Conservation (phyloP, 2,797 vertebrate species). For the Neosilurus mollespiculum region DNA sequence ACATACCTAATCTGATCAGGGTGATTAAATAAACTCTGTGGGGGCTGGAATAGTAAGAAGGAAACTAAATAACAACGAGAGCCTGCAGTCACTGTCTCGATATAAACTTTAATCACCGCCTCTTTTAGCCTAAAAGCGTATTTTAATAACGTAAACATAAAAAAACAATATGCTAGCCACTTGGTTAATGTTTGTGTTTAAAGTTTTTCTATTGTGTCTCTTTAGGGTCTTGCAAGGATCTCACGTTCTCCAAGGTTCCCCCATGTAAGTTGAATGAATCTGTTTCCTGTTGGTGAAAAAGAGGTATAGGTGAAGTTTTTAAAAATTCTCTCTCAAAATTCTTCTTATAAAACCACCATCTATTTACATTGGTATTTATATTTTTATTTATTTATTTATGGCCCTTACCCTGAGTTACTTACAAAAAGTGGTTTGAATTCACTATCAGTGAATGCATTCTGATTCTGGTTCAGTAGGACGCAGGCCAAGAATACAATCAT, state of each 20-base stretch:
- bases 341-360: too few relatives aligned
- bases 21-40: not conserved
- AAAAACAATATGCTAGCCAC: not conserved
- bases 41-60: not conserved
- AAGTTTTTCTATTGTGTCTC: slow-evolving; percentile 47
- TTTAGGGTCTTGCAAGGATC: slow-evolving; percentile 81
- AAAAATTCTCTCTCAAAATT: too few relatives aligned
- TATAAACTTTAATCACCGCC: not conserved
- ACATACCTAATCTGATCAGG: not conserved
- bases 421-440: too few relatives aligned
- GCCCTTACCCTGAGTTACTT: too few relatives aligned
- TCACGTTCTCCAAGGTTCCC: slow-evolving; percentile 81
- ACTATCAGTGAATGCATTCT: too few relatives aligned
- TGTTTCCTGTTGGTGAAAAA: too few relatives aligned
- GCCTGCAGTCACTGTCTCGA: not conserved
- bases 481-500: too few relatives aligned
- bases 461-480: too few relatives aligned
- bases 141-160: slow-evolving; percentile 30
- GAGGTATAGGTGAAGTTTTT: too few relatives aligned
- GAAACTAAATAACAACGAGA: not conserved
- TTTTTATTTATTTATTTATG: too few relatives aligned
- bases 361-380: too few relatives aligned
- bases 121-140: slow-evolving; percentile 5
- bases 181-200: not conserved
- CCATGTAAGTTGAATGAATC: slow-evolving; percentile 72